These are phyloP conservation scores for Pipistrellus kuhlii DNA, from an alignment of 2,797 vertebrate genomes.

Conservation along the genomic window DNA sequence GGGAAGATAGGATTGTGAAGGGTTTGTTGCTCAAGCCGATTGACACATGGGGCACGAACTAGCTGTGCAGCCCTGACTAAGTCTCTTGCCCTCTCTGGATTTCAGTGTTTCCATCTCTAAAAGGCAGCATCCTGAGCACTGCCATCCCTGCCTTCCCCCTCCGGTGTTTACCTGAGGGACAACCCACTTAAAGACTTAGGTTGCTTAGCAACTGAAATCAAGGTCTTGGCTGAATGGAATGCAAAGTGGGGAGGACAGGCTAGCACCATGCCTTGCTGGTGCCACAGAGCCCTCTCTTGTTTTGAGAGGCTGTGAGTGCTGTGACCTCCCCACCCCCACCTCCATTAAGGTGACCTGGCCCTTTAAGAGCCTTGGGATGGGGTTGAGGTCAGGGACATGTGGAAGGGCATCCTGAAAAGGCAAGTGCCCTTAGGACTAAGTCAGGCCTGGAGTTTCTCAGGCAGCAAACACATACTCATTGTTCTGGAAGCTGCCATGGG, in stretches of 20 bases:
- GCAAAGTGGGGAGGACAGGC: background rate
- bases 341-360: background rate
- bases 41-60: background rate
- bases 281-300: background rate
- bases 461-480: constrained; percentile 5
- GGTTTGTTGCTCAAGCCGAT: background rate
- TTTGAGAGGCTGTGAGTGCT: background rate
- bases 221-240: constrained; percentile 54
- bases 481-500: constrained; percentile 49
- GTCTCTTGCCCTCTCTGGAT: background rate
- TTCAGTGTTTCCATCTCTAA: background rate
- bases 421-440: background rate
- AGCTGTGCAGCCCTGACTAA: constrained; percentile 6
- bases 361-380: constrained; percentile 6
- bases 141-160: background rate
- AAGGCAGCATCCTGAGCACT: background rate
- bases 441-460: constrained; percentile 39
- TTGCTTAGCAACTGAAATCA: constrained; percentile 77
- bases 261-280: background rate
- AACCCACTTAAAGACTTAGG: constrained; percentile 67
- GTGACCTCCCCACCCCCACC: background rate
- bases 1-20: background rate
- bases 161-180: constrained; percentile 36
- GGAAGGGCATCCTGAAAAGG: background rate
- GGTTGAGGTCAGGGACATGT: background rate